Conservation (phyloP, 2,888 invertebrate species). For the Zaprionus obscuricornis region DNA sequence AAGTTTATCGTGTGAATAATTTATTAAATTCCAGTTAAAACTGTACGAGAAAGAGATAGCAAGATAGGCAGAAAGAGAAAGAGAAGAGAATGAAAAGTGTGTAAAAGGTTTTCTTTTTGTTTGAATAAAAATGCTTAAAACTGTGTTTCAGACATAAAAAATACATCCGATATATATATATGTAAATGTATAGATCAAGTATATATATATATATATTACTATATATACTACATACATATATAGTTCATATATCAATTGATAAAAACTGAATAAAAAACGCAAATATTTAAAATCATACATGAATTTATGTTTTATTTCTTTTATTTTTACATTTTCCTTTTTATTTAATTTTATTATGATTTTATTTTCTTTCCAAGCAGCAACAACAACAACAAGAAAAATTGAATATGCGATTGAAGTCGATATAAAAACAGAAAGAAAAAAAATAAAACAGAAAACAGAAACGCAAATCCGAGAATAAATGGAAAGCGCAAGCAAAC, state of each 20-base stretch:
- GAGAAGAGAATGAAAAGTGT: conserved; percentile 1
- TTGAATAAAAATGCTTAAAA: conserved; percentile 33
- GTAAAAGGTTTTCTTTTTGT: conserved; percentile 4
- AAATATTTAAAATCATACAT: conserved; percentile 48
- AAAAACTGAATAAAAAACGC: conserved; percentile 64
- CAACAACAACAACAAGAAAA: conserved; percentile 25
- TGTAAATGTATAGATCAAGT: conserved; percentile 29
- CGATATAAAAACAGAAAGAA: conserved; percentile 16
- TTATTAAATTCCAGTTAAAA: conserved; percentile 41
- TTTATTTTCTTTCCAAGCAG: conserved; percentile 19
- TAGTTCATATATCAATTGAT: conserved; percentile 46
- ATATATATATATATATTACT: conserved; percentile 48
- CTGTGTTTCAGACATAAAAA: conserved; percentile 53
- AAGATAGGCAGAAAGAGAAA: not conserved
- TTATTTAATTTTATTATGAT: conserved; percentile 11
- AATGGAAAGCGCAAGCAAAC: conserved; percentile 49
- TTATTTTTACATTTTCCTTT: not conserved
- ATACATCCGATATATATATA: conserved; percentile 23
- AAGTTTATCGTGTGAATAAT: conserved; percentile 71
- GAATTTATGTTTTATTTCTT: conserved; percentile 25
- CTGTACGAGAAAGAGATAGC: not conserved
- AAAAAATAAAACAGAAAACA: conserved; percentile 25
- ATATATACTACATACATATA: too few species aligned
- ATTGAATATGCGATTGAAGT: conserved; percentile 14
- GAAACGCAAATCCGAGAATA: not conserved